Percentiles rank a stretch among this genome's conserved stretches.
These are phyloP conservation scores for Amyelois transitella DNA, from an alignment of 1,140 invertebrate species.

Conservation along the genomic window DNA sequence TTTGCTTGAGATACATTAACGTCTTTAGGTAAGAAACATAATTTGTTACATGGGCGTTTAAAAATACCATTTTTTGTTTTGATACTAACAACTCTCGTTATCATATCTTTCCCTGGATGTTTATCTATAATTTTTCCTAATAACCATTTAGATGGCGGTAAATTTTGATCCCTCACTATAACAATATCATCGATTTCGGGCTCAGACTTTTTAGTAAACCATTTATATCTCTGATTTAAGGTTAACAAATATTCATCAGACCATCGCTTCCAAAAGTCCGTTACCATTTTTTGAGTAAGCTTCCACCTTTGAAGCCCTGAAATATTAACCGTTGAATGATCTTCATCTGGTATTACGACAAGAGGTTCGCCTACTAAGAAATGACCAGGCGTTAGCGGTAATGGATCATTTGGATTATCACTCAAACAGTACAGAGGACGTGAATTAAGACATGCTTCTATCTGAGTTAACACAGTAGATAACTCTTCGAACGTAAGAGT, in stretches of 20 bases:
- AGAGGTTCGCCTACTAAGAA: slow-evolving; percentile 5
- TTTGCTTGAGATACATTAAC: too few relatives aligned
- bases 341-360: not conserved
- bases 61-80: slow-evolving; percentile 20
- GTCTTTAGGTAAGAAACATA: slow-evolving; percentile 9
- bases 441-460: slow-evolving; percentile 8
- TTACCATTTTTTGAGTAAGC: slow-evolving; percentile 6
- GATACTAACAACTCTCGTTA: slow-evolving; percentile 36
- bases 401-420: slow-evolving; percentile 4
- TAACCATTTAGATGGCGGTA: slow-evolving; percentile 35
- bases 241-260: slow-evolving; percentile 4
- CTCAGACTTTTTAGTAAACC: slow-evolving; percentile 8
- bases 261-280: slow-evolving; percentile 7
- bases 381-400: slow-evolving; percentile 3
- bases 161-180: slow-evolving; percentile 31
- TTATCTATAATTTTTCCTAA: slow-evolving; percentile 33
- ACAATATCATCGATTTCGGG: slow-evolving; percentile 20
- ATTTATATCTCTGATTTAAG: too few relatives aligned
- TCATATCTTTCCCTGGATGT: slow-evolving; percentile 32
- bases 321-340: not conserved
- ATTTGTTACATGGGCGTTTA: slow-evolving; percentile 16
- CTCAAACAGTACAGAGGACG: slow-evolving; percentile 2
- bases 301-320: slow-evolving; percentile 1
- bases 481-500: slow-evolving; percentile 5
- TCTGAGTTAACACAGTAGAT: not conserved